Percentiles rank a stretch among this genome's conserved stretches.
phyloP scores from a whole-genome alignment of 1,140 invertebrate species.

The Leucophenga varia region DNA sequence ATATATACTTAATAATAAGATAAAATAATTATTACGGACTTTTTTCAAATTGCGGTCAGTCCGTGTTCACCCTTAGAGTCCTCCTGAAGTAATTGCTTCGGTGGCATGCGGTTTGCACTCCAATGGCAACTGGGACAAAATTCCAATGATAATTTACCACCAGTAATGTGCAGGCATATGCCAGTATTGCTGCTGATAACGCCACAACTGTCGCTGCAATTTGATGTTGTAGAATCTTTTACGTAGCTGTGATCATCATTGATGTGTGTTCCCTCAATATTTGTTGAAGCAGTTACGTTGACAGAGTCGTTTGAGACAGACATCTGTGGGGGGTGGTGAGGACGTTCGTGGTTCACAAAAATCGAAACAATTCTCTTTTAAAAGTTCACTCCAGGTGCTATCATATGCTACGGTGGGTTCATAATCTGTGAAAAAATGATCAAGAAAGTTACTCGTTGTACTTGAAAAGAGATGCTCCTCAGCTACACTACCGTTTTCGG shows the following conservation, averaged over 20 bases:
- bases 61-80: slow-evolving; percentile 7
- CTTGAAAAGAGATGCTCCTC: slow-evolving; percentile 10
- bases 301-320: too few relatives aligned
- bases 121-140: slow-evolving; percentile 59
- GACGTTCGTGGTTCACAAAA: slow-evolving; percentile 6
- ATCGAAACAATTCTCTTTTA: slow-evolving; percentile 13
- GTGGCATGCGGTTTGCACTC: slow-evolving; percentile 36
- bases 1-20: slow-evolving; percentile 13
- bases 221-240: slow-evolving; percentile 1
- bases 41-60: slow-evolving; percentile 10
- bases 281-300: too few relatives aligned
- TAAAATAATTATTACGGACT: slow-evolving; percentile 21
- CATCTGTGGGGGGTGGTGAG: background rate
- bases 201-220: background rate
- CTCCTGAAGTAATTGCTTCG: slow-evolving; percentile 22
- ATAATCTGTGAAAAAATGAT: slow-evolving; percentile 37
- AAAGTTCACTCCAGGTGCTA: slow-evolving; percentile 13
- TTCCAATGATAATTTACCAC: slow-evolving; percentile 60
- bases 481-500: slow-evolving; percentile 26
- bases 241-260: slow-evolving; percentile 23
- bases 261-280: too few relatives aligned
- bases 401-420: slow-evolving; percentile 14
- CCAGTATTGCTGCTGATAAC: slow-evolving; percentile 47
- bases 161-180: slow-evolving; percentile 61
- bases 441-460: slow-evolving; percentile 35